Percentiles rank a stretch among this genome's conserved stretches.
These are phyloP conservation scores for Bombus waltoni DNA, from an alignment of 1,140 invertebrate genomes.

Conservation along the genomic window DNA sequence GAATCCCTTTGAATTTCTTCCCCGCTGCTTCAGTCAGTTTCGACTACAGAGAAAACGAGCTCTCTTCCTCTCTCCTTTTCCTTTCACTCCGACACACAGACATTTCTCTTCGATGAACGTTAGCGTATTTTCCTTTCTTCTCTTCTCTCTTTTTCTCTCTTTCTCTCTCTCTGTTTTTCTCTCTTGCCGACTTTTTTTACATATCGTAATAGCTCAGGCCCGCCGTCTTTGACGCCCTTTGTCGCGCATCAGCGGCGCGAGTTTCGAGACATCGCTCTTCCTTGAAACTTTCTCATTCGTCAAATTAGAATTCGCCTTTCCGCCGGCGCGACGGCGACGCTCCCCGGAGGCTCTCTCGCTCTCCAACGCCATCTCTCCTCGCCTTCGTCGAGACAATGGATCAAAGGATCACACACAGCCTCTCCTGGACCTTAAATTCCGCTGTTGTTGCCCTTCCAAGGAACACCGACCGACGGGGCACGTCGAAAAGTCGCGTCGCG, in stretches of 20 bases:
- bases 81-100: constrained; percentile 13
- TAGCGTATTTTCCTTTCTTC: constrained; percentile 37
- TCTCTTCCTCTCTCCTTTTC: background rate
- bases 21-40: constrained; percentile 21
- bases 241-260: constrained; percentile 44
- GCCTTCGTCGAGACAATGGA: constrained; percentile 71
- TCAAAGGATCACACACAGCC: constrained; percentile 66
- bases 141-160: background rate
- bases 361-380: constrained; percentile 35
- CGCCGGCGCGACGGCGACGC: constrained; percentile 67
- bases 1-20: constrained; percentile 44
- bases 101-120: constrained; percentile 50
- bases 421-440: constrained; percentile 53
- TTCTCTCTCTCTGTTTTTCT: background rate
- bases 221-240: constrained; percentile 64
- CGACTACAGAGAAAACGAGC: constrained; percentile 39
- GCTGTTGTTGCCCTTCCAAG: constrained; percentile 38
- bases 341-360: constrained; percentile 62
- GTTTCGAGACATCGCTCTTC: constrained; percentile 59
- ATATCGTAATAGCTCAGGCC: constrained; percentile 60
- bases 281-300: constrained; percentile 80
- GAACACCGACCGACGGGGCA: constrained; percentile 33
- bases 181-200: constrained; percentile 46
- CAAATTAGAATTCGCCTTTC: constrained; percentile 78
- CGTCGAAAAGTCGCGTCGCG: constrained; percentile 36